Conservation (phyloP, 2,888 invertebrate genomes). For the Zaprionus lineosus region DNA sequence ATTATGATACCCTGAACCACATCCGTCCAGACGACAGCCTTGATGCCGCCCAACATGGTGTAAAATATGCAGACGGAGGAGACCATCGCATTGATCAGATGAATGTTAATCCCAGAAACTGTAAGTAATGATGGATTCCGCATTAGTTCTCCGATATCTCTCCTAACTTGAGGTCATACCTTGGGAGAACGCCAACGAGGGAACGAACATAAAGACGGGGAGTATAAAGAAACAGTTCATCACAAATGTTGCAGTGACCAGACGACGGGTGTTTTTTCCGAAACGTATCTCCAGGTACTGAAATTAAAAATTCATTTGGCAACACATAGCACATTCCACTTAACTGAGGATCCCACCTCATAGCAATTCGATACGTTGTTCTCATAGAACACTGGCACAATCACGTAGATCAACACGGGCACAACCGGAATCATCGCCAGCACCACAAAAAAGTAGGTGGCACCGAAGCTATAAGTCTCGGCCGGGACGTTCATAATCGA, state of each 20-base stretch:
- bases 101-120: conserved; percentile 85
- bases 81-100: conserved; percentile 84
- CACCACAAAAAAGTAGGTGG: conserved; percentile 82
- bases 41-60: conserved; percentile 84
- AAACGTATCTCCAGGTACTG: conserved; percentile 81
- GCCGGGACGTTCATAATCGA: conserved; percentile 84
- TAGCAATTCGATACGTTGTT: conserved; percentile 84
- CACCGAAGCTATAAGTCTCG: conserved; percentile 84
- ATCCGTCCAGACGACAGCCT: conserved; percentile 85
- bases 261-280: conserved; percentile 72
- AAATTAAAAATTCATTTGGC: background rate
- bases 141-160: no score
- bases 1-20: conserved; percentile 83
- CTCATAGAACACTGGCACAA: conserved; percentile 84
- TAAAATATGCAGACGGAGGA: conserved; percentile 85
- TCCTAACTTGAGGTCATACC: conserved; percentile 72
- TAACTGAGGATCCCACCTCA: conserved; percentile 82
- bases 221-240: conserved; percentile 72
- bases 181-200: conserved; percentile 80
- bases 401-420: conserved; percentile 79
- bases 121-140: conserved; percentile 37
- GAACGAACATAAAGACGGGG: conserved; percentile 80
- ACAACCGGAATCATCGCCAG: conserved; percentile 81
- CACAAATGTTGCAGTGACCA: conserved; percentile 78
- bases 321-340: background rate